Evolutionary conservation across 2,113 vertebrate species (phyloP).

Genomic region (Felis chaus): DNA sequence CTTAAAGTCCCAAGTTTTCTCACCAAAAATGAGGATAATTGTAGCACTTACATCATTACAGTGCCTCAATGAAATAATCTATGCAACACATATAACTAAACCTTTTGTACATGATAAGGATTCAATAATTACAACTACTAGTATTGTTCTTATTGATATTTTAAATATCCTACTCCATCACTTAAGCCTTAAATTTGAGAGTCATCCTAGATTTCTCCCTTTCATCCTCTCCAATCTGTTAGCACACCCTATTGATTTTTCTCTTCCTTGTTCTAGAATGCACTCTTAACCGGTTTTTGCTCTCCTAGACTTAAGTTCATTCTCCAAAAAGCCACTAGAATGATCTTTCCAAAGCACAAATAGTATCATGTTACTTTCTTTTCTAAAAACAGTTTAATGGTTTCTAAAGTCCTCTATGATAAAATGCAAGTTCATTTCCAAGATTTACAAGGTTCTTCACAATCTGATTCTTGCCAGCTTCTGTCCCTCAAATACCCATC

Average conservation of each 20-base stretch:
- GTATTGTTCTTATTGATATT: neutral
- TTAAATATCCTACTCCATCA: neutral
- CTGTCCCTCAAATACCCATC: neutral
- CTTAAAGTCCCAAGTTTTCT: neutral
- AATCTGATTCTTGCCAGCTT: neutral
- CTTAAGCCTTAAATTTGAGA: neutral
- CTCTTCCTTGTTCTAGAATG: neutral
- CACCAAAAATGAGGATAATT: neutral
- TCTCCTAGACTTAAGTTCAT: neutral
- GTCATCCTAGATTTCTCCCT: neutral
- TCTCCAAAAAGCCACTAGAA: neutral
- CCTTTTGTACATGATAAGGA: neutral
- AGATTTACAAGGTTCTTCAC: neutral
- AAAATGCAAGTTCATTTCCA: neutral
- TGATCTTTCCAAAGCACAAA: conserved; percentile 24
- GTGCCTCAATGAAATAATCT: neutral
- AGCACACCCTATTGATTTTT: neutral
- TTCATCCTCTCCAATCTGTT: neutral
- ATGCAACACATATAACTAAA: neutral
- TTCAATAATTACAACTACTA: neutral
- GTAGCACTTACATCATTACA: neutral
- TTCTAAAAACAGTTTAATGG: neutral
- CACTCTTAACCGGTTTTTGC: neutral
- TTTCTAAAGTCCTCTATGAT: neutral
- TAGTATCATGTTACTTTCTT: neutral